Percentiles rank a stretch among this genome's conserved stretches.
Conservation (phyloP, 2,113 vertebrate genomes). For the Narcine bancroftii region DNA sequence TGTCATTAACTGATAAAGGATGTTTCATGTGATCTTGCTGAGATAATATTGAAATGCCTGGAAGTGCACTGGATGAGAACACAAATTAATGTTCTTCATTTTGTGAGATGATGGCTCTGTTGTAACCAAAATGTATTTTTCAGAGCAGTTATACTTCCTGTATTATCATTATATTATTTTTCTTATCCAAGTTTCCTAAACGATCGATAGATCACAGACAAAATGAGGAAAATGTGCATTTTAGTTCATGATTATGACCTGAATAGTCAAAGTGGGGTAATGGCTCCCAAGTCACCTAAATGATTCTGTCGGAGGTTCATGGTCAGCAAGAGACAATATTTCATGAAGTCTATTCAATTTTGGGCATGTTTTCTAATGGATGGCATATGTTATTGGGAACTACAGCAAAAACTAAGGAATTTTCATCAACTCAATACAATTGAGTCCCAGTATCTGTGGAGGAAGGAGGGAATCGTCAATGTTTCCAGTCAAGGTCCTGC, state of each 20-base stretch:
- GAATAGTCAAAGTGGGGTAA: neutral
- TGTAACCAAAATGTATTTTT: slow-evolving; percentile 5
- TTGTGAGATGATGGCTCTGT: neutral
- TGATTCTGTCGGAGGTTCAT: neutral
- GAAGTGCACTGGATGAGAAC: neutral
- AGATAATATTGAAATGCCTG: neutral
- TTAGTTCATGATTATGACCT: neutral
- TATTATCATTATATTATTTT: neutral
- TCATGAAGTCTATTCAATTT: neutral
- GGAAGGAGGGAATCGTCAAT: too few species aligned
- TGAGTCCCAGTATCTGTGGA: neutral
- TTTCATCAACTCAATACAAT: neutral
- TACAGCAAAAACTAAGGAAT: neutral
- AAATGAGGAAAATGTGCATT: neutral
- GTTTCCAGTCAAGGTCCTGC: too few species aligned
- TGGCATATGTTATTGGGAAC: neutral
- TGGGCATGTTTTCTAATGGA: neutral
- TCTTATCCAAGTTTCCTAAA: neutral
- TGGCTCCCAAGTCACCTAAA: neutral
- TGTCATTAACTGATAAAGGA: neutral
- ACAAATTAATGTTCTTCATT: neutral
- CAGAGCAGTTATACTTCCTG: neutral
- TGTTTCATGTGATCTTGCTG: neutral
- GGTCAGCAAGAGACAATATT: neutral
- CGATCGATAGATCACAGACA: neutral